Percentiles rank a stretch among this genome's conserved stretches.
Conservation (phyloP, 2,888 invertebrate species). For the Sinodicranocentrus sp. region DNA sequence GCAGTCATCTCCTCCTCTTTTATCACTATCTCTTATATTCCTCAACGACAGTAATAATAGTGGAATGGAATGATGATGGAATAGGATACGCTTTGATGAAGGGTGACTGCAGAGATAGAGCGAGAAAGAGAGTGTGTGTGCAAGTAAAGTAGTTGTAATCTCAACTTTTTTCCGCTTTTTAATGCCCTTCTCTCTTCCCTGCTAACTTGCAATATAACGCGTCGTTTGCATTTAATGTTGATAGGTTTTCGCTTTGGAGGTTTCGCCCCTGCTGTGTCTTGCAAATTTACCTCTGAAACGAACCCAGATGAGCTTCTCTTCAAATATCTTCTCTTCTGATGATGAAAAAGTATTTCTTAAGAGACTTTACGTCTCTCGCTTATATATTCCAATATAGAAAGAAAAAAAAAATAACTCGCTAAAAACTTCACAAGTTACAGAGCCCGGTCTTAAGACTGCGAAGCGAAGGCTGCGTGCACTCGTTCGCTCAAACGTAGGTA, state of each 20-base stretch:
- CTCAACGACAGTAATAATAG: not conserved
- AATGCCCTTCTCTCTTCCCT: slow-evolving; percentile 52
- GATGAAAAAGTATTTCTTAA: slow-evolving; percentile 25
- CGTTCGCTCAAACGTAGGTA: not conserved
- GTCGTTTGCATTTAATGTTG: slow-evolving; percentile 67
- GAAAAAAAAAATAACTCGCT: too few species aligned
- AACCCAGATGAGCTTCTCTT: not conserved
- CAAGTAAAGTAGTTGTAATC: slow-evolving; percentile 47
- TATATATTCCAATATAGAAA: too few species aligned
- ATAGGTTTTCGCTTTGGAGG: slow-evolving; percentile 66
- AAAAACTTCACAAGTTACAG: too few species aligned
- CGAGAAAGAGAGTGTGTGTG: too few species aligned
- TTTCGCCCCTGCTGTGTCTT: slow-evolving; percentile 64
- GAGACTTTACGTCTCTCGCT: too few species aligned
- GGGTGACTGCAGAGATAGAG: slow-evolving; percentile 1
- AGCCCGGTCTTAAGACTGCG: too few species aligned
- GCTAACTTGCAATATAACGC: slow-evolving; percentile 60
- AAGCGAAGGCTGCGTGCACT: too few species aligned
- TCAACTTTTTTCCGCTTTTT: slow-evolving; percentile 56
- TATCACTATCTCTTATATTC: not conserved
- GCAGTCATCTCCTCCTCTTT: slow-evolving; percentile 44
- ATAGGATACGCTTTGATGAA: slow-evolving; percentile 55
- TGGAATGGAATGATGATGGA: slow-evolving; percentile 49
- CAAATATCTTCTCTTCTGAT: slow-evolving; percentile 10
- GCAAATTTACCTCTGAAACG: slow-evolving; percentile 59